Percentiles rank a stretch among this genome's conserved stretches.
These are phyloP conservation scores for Notodonta dromedarius DNA, from an alignment of 2,888 invertebrate genomes.

Conservation along the genomic window DNA sequence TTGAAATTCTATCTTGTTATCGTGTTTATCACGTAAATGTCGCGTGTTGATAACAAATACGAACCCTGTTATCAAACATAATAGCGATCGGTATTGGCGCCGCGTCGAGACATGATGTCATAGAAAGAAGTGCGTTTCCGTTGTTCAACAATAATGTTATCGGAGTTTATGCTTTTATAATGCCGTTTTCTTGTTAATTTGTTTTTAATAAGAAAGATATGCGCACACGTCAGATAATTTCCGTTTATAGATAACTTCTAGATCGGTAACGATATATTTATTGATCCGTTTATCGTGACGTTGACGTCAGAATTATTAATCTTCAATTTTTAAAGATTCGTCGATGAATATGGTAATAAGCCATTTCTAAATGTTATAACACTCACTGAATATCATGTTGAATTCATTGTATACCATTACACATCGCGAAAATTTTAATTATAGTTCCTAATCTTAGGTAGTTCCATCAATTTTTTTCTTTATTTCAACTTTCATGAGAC, in stretches of 20 bases:
- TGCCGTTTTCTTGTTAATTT: conserved; percentile 15
- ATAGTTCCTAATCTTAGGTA: too few relatives aligned
- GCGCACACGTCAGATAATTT: conserved; percentile 13
- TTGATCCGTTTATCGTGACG: background rate
- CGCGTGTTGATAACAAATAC: conserved; percentile 23
- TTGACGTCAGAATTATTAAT: background rate
- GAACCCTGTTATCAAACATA: conserved; percentile 10
- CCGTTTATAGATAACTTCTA: conserved; percentile 2
- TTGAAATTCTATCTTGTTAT: conserved; percentile 16
- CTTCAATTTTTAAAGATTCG: background rate
- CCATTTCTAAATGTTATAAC: background rate
- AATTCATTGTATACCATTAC: too few relatives aligned
- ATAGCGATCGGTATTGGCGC: conserved; percentile 24
- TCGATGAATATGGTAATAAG: too few relatives aligned
- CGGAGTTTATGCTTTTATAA: conserved; percentile 14
- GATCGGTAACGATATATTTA: background rate
- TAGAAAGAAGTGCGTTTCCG: conserved; percentile 16
- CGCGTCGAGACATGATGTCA: conserved; percentile 16
- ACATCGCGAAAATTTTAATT: too few relatives aligned
- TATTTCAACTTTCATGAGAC: too few relatives aligned
- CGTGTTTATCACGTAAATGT: conserved; percentile 23
- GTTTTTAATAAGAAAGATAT: conserved; percentile 12
- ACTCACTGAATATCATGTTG: background rate
- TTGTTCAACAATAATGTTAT: conserved; percentile 16
- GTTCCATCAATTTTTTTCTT: too few relatives aligned